Conservation (phyloP, 1,140 invertebrate species). For the Plectrocnemia conspersa region DNA sequence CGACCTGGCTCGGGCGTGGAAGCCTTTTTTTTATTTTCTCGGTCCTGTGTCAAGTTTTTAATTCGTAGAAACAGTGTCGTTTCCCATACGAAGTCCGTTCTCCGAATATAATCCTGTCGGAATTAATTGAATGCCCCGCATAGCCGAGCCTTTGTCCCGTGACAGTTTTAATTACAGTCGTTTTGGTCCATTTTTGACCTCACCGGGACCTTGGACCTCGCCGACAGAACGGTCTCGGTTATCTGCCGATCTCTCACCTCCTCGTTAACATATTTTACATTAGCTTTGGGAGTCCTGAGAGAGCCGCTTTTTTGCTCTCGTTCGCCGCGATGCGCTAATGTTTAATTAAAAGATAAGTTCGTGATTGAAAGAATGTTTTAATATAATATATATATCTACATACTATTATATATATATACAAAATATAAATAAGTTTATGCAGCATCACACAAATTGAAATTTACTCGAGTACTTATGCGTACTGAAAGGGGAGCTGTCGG, state of each 20-base stretch:
- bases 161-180: slow-evolving; percentile 32
- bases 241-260: slow-evolving; percentile 15
- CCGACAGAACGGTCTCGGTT: slow-evolving; percentile 21
- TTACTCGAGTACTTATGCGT: no score
- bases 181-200: slow-evolving; percentile 25
- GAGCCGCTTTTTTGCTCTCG: not conserved
- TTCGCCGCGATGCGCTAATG: not conserved
- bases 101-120: no score
- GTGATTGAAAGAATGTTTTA: not conserved
- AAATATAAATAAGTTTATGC: no score
- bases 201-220: slow-evolving; percentile 4
- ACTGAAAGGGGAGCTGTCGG: no score
- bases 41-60: not conserved
- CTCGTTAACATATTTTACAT: slow-evolving; percentile 5
- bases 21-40: no score
- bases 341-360: not conserved
- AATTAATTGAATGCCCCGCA: slow-evolving; percentile 30
- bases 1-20: no score
- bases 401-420: not conserved
- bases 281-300: not conserved
- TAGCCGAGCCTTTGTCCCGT: slow-evolving; percentile 24
- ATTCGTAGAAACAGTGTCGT: no score
- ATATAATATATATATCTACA: not conserved
- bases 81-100: no score
- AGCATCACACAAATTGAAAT: no score